Evolutionary conservation across 2,888 invertebrate species (phyloP).

Genomic region (Papilio protenor): DNA sequence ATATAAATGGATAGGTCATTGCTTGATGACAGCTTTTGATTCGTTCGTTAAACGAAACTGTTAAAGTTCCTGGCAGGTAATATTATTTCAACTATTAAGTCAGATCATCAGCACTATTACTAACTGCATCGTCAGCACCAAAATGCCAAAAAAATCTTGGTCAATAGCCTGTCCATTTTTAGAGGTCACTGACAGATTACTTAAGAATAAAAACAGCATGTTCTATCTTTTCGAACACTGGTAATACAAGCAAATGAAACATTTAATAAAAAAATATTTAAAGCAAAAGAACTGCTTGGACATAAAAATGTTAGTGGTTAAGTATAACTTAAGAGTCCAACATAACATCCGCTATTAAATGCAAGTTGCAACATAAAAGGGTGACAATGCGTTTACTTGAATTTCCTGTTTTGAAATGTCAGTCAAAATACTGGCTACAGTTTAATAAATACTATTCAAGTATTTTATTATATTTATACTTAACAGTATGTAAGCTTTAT

Average conservation of each 20-base stretch:
- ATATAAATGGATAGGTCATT: no score
- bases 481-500: neutral
- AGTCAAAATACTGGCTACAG: neutral
- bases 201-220: no score
- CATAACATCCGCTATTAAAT: neutral
- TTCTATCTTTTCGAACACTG: neutral
- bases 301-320: neutral
- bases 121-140: no score
- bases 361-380: conserved; percentile 8
- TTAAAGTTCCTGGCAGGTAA: no score
- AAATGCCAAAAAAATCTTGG: no score
- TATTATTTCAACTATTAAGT: no score
- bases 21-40: no score
- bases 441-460: neutral
- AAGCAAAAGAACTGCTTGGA: neutral
- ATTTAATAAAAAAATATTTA: neutral
- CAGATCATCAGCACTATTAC: no score
- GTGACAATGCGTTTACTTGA: neutral
- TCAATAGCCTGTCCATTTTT: no score
- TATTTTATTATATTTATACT: neutral
- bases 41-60: no score
- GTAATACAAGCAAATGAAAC: neutral
- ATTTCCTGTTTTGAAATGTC: conserved; percentile 8
- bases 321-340: neutral
- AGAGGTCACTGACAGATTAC: no score